Evolutionary conservation across 2,797 vertebrate species (phyloP), one percentile per base, ranked within the genome.

Genomic region (Chloroceryle inda): DNA sequence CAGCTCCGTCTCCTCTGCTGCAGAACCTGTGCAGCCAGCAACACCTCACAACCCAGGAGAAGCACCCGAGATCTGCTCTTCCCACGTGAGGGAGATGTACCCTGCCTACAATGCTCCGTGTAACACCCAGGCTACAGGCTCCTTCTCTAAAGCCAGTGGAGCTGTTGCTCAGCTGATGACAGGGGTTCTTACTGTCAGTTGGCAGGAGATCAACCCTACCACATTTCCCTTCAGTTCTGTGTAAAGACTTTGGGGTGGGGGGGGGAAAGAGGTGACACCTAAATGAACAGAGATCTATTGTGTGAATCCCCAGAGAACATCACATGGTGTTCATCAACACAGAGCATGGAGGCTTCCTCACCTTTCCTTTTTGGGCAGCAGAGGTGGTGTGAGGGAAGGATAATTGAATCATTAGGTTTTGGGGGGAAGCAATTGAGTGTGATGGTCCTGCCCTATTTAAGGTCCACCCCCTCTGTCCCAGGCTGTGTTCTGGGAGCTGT

Each of bases 301-400:
- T 8, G 6, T 16, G 27, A 35, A 53, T n/a, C 47, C 24, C 0
- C 1, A 18, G 9, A 53, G 14, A 55, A n/a, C 5, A 12, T 37
- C 3, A 0, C 2, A 0, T 3, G 44, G 6, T 17, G 11, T 12
- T 12, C 0, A 2, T 3, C 3, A 64, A n/a, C 6, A 5, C 0
- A 0, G 40, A 73, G 21, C 29, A 10, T 1, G 11, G 44, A 9
- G 22, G 40, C 1, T 9, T 45, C 64, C 9, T 0, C 9, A 0
- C 11, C 44, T 44, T 44, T 11, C 37, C 8, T 29, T 69, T 69
- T 42, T 16, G 58, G 76, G 59, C 76, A 86, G 77, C 76, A 62
- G 37, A 27, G 50, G 10, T 15, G 31, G 21, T 55, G 33, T 9
- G 5, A 55, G 45, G 67, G 37, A 56, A 23, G 33, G 45, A 15